Evolutionary conservation across 2,797 vertebrate genomes (phyloP).

Genomic region (Notamacropus eugenii): DNA sequence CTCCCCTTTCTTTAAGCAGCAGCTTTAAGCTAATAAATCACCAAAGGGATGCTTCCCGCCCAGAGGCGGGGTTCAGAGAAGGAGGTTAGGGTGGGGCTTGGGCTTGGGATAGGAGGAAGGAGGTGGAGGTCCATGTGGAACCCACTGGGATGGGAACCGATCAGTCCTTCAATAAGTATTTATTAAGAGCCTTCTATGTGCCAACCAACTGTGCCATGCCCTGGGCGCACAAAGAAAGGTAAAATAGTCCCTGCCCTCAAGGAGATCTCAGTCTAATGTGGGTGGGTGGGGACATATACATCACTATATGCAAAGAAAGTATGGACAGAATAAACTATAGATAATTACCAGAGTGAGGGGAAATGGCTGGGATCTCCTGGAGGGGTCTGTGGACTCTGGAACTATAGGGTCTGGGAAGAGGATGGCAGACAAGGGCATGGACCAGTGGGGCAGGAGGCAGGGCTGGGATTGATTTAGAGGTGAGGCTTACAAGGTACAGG

Average conservation of each 20-base stretch:
- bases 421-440: background rate
- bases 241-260: background rate
- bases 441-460: background rate
- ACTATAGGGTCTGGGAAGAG: background rate
- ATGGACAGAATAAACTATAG: background rate
- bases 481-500: background rate
- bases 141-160: background rate
- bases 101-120: background rate
- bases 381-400: background rate
- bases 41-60: background rate
- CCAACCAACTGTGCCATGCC: background rate
- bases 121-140: background rate
- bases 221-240: background rate
- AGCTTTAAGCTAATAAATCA: background rate
- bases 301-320: background rate
- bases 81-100: background rate
- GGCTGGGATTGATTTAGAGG: background rate
- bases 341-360: background rate
- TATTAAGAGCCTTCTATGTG: background rate
- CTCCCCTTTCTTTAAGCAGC: background rate
- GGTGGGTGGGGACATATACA: background rate
- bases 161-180: background rate
- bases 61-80: background rate
- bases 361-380: background rate
- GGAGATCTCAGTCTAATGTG: background rate